Evolutionary conservation across 2,888 invertebrate species (phyloP), one percentile per base, ranked within the genome.

Genomic region (Pocota personata): DNA sequence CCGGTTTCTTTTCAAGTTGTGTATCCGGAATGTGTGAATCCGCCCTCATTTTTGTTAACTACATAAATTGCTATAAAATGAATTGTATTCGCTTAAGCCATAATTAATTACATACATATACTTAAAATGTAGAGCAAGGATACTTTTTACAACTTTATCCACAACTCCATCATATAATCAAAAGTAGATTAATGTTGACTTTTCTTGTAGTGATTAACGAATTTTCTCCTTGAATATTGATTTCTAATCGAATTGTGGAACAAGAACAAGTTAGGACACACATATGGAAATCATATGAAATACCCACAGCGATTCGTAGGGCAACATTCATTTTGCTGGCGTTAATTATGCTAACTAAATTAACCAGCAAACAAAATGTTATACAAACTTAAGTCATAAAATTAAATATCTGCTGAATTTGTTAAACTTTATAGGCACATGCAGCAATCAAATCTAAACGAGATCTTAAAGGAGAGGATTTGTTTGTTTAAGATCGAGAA

Each of bases 381-480:
- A 58, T 58, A 62, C 27, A 30, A 30, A 43, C 55, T n/a, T 43
- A 40, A 19, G 69, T 43, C 32, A 60, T 52, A 40, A 35, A 71
- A 40, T 52, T 32, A 35, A 52, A 46, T 43, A 27, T 60, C 21
- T 52, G n/a, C 40, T 43, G 48, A 27, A 14, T 75, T 75, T 52
- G 4, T 55, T 55, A 24, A 73, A 27, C 3, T 50, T 46, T 43
- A 64, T 8, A 35, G n/a, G 10, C 37, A 55, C 37, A 48, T 43
- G 37, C 16, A 46, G 58, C 30, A 58, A 82, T 52, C 52, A 60
- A 82, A 66, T 52, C 6, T 16, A 72, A 77, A 72, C 35, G 16
- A 77, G 58, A 77, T 52, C 50, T 66, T 50, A 27, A 66, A 72
- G 66, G 77, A 66, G 40, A 43, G 19, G 55, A n/a, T n/a, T 69